Evolutionary conservation across 1,140 invertebrate genomes (phyloP), one percentile per base, ranked within the genome.

Genomic region (Trichoplusia ni): DNA sequence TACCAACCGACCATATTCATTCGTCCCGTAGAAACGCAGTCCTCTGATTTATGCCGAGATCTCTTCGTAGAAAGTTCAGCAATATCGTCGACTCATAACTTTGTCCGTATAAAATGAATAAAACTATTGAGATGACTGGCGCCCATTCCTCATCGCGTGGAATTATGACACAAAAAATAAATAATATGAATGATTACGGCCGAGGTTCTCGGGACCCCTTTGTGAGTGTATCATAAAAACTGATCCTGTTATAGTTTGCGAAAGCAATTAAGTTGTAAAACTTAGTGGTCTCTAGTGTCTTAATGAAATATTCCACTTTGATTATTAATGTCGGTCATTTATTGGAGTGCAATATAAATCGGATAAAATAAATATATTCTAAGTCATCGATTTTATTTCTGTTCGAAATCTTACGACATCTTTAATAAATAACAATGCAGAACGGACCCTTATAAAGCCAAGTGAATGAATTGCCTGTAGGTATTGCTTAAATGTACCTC

Each of bases 191-290:
- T 75, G 76, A 82, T 77, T 69, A 72, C 60, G 44, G 74, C 56
- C 64, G 71, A 70, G 75, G 82, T 84, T 79, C 77, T 77, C 71
- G 63, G 69, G 64, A 65, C 67, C 66, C 70, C 71, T 76, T 79
- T 71, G 68, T 75, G 75, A 73, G 64, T 59, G 65, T 40, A 71
- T 70, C 69, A 82, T 88, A 89, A 89, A 90, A 88, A 84, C 69
- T 76, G 77, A 81, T 73, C 69, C 77, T 76, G 79, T 84, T 87
- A 89, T 84, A 84, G 79, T 88, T 87, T 88, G 85, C 84, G 78
- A 88, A 77, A 77, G 79, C 77, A 81, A 90, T 90, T 86, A 90
- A 82, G 82, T 81, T 84, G 82, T 90, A 90, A 89, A 89, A 84
- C 73, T 85, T 77, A 82, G 79, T 81, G 77, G 75, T 74, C 71